phyloP scores from a whole-genome alignment of 1,140 invertebrate species.

The Kradibia gibbosae region DNA sequence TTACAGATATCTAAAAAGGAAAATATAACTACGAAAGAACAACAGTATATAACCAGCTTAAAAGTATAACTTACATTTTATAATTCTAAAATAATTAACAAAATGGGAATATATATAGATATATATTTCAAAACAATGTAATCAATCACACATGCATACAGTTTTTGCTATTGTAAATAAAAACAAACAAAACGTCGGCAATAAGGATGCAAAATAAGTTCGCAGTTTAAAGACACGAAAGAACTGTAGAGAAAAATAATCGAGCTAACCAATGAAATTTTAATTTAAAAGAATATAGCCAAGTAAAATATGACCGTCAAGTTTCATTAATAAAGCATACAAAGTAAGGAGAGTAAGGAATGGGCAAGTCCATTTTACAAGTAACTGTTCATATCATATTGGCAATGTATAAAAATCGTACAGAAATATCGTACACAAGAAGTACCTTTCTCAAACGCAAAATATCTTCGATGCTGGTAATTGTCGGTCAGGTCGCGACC shows the following conservation, averaged over 20 bases:
- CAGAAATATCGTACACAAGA: no score
- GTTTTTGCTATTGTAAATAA: not conserved
- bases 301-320: not conserved
- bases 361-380: no score
- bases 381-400: no score
- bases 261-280: constrained; percentile 27
- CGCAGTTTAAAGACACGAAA: constrained; percentile 25
- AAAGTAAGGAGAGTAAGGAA: no score
- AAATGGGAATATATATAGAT: not conserved
- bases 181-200: not conserved
- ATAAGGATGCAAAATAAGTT: constrained; percentile 18
- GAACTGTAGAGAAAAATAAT: not conserved
- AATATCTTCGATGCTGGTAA: no score
- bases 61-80: not conserved
- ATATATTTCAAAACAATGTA: not conserved
- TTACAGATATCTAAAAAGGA: not conserved
- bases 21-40: not conserved
- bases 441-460: no score
- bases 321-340: no score
- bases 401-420: no score
- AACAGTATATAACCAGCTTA: not conserved
- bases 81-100: not conserved
- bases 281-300: not conserved
- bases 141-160: not conserved
- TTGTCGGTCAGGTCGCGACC: not conserved